Conservation (phyloP, 2,113 vertebrate species). For the Daubentonia madagascariensis region DNA sequence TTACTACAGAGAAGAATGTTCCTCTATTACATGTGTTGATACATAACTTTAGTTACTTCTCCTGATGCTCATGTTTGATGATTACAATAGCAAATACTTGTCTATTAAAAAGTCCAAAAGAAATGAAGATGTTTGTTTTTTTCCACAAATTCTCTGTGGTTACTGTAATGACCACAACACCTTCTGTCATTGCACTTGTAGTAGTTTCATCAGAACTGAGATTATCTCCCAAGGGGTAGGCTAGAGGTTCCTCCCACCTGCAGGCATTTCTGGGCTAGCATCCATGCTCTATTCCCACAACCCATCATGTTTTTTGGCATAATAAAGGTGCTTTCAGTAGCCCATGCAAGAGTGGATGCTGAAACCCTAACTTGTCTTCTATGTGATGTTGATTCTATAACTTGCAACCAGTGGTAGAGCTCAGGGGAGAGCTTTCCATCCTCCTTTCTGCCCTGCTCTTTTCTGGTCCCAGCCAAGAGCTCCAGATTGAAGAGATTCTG, state of each 20-base stretch:
- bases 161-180: slow-evolving; percentile 84
- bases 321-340: slow-evolving; percentile 87
- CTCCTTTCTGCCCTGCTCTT: slow-evolving; percentile 86
- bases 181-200: slow-evolving; percentile 86
- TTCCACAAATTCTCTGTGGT: slow-evolving; percentile 83
- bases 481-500: slow-evolving; percentile 91
- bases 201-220: slow-evolving; percentile 84
- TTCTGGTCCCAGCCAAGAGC: slow-evolving; percentile 86
- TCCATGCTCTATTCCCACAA: slow-evolving; percentile 86
- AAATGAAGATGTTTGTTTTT: rapidly evolving
- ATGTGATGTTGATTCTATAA: slow-evolving; percentile 85
- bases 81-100: background rate
- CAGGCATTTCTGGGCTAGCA: slow-evolving; percentile 86
- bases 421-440: slow-evolving; percentile 82
- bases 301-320: slow-evolving; percentile 82
- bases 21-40: background rate
- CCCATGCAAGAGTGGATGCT: slow-evolving; percentile 90
- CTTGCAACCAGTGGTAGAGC: slow-evolving; percentile 88
- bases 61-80: background rate
- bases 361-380: slow-evolving; percentile 85
- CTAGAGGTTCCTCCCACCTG: slow-evolving; percentile 87
- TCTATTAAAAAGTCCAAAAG: background rate
- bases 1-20: background rate
- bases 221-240: slow-evolving; percentile 85
- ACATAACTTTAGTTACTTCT: background rate